Evolutionary conservation across 1,140 invertebrate species (phyloP).

Genomic region (Samia ricini): DNA sequence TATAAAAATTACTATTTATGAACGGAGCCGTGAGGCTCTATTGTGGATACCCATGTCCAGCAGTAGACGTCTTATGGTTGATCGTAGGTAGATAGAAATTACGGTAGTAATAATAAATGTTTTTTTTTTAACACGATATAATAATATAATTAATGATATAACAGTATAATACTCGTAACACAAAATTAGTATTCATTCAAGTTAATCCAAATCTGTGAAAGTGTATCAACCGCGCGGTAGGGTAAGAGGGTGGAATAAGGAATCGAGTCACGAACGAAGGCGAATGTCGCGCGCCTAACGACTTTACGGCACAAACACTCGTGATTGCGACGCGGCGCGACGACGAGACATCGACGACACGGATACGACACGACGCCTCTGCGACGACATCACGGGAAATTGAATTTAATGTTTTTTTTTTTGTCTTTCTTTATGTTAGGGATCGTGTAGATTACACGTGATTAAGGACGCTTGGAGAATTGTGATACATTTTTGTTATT

Average conservation of each 20-base stretch:
- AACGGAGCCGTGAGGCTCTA: too few relatives aligned
- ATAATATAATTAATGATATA: background rate
- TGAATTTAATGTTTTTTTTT: slow-evolving; percentile 26
- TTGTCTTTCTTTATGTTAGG: slow-evolving; percentile 14
- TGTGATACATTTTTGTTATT: too few relatives aligned
- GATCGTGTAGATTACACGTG: background rate
- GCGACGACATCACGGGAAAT: slow-evolving; percentile 34
- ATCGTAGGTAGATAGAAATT: too few relatives aligned
- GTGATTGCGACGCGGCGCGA: slow-evolving; percentile 45
- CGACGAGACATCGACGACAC: slow-evolving; percentile 33
- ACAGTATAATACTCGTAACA: background rate
- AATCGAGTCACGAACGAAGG: slow-evolving; percentile 49
- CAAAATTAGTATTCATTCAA: background rate
- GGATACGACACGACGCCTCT: slow-evolving; percentile 18
- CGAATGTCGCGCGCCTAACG: slow-evolving; percentile 40
- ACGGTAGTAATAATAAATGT: too few relatives aligned
- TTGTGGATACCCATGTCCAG: too few relatives aligned
- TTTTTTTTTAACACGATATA: too few relatives aligned
- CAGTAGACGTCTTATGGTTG: too few relatives aligned
- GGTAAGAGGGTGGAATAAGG: slow-evolving; percentile 5
- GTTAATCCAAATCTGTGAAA: background rate
- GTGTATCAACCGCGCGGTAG: background rate
- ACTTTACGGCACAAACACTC: slow-evolving; percentile 48
- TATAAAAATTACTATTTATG: too few relatives aligned
- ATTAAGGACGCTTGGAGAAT: too few relatives aligned